Conservation (phyloP, 2,888 invertebrate species). For the Amphimallon solstitiale region DNA sequence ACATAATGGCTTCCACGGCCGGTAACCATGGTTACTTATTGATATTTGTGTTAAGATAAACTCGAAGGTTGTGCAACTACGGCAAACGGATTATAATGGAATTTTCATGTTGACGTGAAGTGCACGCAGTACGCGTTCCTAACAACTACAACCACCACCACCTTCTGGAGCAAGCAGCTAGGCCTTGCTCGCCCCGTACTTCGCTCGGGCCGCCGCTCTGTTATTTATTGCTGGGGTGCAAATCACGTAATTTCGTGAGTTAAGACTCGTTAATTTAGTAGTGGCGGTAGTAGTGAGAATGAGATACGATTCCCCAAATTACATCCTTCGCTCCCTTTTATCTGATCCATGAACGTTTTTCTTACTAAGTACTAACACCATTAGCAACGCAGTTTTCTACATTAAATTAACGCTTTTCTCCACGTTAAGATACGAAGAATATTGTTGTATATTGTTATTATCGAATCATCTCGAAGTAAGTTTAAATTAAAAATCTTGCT, state of each 20-base stretch:
- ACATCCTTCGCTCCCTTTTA: constrained; percentile 25
- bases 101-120: constrained; percentile 53
- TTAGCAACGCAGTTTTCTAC: constrained; percentile 27
- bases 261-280: constrained; percentile 36
- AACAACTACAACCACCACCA: not conserved
- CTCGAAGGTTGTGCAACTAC: constrained; percentile 41
- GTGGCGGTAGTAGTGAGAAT: constrained; percentile 30
- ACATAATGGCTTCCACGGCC: constrained; percentile 48
- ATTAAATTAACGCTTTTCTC: constrained; percentile 17
- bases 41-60: constrained; percentile 52
- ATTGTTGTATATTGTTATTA: constrained; percentile 17
- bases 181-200: not conserved
- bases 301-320: constrained; percentile 33
- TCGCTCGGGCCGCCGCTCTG: constrained; percentile 34
- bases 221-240: constrained; percentile 46
- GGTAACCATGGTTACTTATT: constrained; percentile 50
- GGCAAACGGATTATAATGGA: constrained; percentile 54
- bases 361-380: constrained; percentile 32
- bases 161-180: not conserved
- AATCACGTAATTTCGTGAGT: constrained; percentile 43
- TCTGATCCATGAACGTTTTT: constrained; percentile 26
- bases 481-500: too few species aligned
- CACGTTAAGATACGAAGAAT: not conserved
- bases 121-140: constrained; percentile 38
- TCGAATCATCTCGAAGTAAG: too few species aligned